Base-by-base conservation (phyloP, 2,888 invertebrate species). In the Netelia inedita region DNA sequence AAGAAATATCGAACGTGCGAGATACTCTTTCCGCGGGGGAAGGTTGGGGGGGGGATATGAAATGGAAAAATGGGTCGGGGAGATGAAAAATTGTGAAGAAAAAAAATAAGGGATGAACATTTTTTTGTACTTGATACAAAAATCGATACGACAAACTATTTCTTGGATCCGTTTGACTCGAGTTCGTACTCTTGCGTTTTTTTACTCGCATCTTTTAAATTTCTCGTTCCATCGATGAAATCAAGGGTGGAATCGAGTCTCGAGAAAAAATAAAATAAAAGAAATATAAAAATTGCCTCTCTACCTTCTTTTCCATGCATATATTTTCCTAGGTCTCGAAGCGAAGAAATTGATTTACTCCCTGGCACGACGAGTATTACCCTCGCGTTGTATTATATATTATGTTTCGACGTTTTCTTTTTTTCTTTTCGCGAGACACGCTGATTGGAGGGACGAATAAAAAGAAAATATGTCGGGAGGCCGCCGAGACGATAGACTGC, bases 261-360 rank as follows among this genome's bases (percentile, higher is more conserved):
- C 3, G 8, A 35, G 23, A 1, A 16, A 65, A 35, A 14, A 23
- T 23, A 21, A 14, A n/a, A 28, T 10, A 65, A 65, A 35, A n/a
- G 14, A 61, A 21, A 59, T 10, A 65, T 2, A 41, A 41, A 11
- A 2, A 61, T 46, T 46, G 21, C 66, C 14, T 68, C 21, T 35
- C 23, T n/a, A 10, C n/a, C 21, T 14, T 6, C 21, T 11, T 41
- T 59, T 14, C 8, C 46, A 46, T 46, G 0, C 2, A 11, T 59
- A 21, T 28, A 21, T 43, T 73, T 59, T 23, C 2, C 21, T 21
- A 0, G 46, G 43, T 21, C 10, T 41, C 8, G 21, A 46, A 28
- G 23, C 23, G 21, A 43, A 43, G n/a, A 61, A 73, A 73, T 73
- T 35, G 46, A 59, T 73, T 61, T 61, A 16, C 21, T 59, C n/a